A percentile compares a stretch with the other conserved stretches of the same genome.
These are phyloP conservation scores for Eledone cirrhosa DNA, from an alignment of 2,888 invertebrate species.

Conservation along the genomic window DNA sequence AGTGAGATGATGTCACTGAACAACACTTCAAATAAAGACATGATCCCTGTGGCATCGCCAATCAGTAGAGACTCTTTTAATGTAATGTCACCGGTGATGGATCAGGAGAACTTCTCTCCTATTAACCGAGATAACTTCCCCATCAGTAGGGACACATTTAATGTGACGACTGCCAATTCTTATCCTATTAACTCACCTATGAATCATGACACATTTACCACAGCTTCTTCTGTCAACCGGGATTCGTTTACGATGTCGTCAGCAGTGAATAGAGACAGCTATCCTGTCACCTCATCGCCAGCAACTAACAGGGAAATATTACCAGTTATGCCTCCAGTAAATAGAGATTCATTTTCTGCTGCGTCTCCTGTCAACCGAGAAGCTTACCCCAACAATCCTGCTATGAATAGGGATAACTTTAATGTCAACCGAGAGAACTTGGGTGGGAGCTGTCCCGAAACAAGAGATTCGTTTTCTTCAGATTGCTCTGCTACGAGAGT, in stretches of 20 bases:
- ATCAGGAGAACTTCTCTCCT: slow-evolving; percentile 7
- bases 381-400: neutral
- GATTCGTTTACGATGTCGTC: slow-evolving; percentile 1
- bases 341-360: slow-evolving; percentile 8
- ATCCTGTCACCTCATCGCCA: neutral
- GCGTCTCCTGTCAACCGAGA: neutral
- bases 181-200: neutral
- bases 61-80: slow-evolving; percentile 12
- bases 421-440: neutral
- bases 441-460: neutral
- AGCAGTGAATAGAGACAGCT: neutral
- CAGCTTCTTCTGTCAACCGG: neutral
- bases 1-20: neutral
- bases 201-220: slow-evolving; percentile 7
- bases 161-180: neutral
- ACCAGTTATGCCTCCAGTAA: neutral
- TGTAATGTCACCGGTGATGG: neutral
- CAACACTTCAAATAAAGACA: slow-evolving; percentile 14
- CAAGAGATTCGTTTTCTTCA: slow-evolving; percentile 5
- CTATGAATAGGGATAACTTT: slow-evolving; percentile 7
- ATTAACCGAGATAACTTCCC: neutral
- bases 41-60: neutral
- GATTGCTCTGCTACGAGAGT: slow-evolving; percentile 17
- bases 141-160: neutral
- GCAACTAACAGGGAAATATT: neutral